Evolutionary conservation across 1,140 invertebrate species (phyloP).

Genomic region (Bicyclus anynana): DNA sequence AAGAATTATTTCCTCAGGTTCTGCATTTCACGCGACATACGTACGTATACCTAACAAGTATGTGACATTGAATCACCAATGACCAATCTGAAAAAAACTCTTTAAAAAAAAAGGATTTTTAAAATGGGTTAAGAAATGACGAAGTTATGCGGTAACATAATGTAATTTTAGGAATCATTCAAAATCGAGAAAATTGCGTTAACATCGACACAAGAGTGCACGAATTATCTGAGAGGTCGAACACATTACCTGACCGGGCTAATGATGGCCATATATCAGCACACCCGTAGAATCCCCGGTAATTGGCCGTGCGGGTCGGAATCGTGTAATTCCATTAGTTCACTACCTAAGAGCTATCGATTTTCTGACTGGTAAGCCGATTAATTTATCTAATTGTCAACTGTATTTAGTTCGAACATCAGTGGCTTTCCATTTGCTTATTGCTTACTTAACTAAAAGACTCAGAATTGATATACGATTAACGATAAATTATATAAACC

Average conservation of each 20-base stretch:
- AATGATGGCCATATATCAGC: constrained; percentile 26
- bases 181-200: not conserved
- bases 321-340: constrained; percentile 29
- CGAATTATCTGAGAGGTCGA: constrained; percentile 8
- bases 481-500: not conserved
- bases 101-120: too few relatives aligned
- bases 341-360: constrained; percentile 25
- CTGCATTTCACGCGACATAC: too few relatives aligned
- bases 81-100: too few relatives aligned
- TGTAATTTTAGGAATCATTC: too few relatives aligned
- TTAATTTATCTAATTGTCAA: constrained; percentile 26
- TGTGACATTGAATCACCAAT: too few relatives aligned
- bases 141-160: too few relatives aligned
- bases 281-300: constrained; percentile 22
- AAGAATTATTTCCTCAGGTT: too few relatives aligned
- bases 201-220: not conserved
- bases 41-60: too few relatives aligned
- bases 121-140: too few relatives aligned
- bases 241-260: constrained; percentile 4
- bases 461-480: not conserved
- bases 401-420: constrained; percentile 13
- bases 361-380: constrained; percentile 22
- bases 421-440: constrained; percentile 8
- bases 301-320: constrained; percentile 26
- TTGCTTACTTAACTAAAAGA: not conserved